Base-by-base conservation (phyloP, 2,797 vertebrate genomes). In the Rhinatrema bivittatum region DNA sequence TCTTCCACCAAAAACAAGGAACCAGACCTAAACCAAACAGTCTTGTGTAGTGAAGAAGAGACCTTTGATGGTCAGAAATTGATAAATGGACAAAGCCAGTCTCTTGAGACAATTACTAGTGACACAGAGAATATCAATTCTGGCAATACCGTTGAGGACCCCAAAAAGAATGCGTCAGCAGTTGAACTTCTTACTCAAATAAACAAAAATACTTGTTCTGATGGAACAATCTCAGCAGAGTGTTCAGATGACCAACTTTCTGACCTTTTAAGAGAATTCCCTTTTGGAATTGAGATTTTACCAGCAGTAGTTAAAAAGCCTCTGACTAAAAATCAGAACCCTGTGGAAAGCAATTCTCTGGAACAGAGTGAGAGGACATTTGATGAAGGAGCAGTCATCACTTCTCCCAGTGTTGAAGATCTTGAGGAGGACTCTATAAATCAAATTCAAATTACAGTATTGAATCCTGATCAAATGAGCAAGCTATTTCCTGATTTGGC, bases 241-340 rank as follows among this genome's bases (percentile, higher is more conserved):
- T 69, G 15, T 7, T 52, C 70, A 16, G 49, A 41, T 2, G 62
- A 65, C 50, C 84, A 86, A 40, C 59, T 86, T 5, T 62, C 56
- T 19, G 80, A 84, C 50, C 77, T 86, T 21, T 7, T 82, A 45
- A 31, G 55, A 37, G 77, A 81, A 18, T 86, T 83, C 61, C 84
- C 84, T 0, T 81, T 71, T 39, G 82, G 84, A 28, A 74, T 86
- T 36, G 70, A 79, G 50, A 20, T 60, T 44, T 9, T n/a, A n/a
- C n/a, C 32, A 9, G 45, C 40, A n/a, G n/a, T 10, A 10, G 11
- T 9, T 5, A 50, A n/a, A 14, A 56, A 35, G 38, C 47, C 46
- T 17, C 9, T n/a, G 15, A n/a, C 25, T 25, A 46, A 36, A 44
- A 56, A 15, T 25, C 21, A 44, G 16, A 5, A n/a, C 40, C 43